These are phyloP conservation scores for Cantharis rufa DNA, from an alignment of 2,888 invertebrate genomes.

Conservation along the genomic window DNA sequence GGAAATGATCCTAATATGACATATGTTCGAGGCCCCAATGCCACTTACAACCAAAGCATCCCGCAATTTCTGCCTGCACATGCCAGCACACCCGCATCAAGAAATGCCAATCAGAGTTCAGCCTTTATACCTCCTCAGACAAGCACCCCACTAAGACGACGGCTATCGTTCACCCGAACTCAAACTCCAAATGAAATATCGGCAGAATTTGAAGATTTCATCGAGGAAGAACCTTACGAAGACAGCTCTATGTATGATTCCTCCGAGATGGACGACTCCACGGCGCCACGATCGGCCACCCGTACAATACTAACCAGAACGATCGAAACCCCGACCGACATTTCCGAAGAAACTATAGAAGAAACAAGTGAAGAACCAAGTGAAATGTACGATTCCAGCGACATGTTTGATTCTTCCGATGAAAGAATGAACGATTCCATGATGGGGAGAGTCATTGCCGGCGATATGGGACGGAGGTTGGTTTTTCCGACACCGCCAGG, in stretches of 20 bases:
- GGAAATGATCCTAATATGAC: too few relatives aligned
- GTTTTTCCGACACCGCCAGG: neutral
- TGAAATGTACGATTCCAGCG: neutral
- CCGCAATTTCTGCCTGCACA: too few relatives aligned
- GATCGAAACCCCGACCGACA: neutral
- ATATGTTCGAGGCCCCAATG: too few relatives aligned
- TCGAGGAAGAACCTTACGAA: neutral
- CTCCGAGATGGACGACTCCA: neutral
- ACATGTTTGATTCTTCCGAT: neutral
- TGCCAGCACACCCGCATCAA: too few relatives aligned
- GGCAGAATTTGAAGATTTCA: neutral
- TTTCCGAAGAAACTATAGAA: too few relatives aligned
- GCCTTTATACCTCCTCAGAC: neutral
- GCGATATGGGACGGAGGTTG: slow-evolving; percentile 3
- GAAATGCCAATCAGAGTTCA: too few relatives aligned
- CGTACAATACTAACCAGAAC: neutral
- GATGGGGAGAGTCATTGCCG: neutral
- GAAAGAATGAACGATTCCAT: slow-evolving; percentile 3
- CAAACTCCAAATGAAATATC: neutral
- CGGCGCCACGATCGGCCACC: neutral
- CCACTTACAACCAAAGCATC: too few relatives aligned
- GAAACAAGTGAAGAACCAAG: too few relatives aligned
- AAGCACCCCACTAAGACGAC: neutral
- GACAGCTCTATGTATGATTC: neutral
- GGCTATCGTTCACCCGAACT: neutral